Evolutionary conservation across 2,113 vertebrate species (phyloP).

Genomic region (Caranx ignobilis): DNA sequence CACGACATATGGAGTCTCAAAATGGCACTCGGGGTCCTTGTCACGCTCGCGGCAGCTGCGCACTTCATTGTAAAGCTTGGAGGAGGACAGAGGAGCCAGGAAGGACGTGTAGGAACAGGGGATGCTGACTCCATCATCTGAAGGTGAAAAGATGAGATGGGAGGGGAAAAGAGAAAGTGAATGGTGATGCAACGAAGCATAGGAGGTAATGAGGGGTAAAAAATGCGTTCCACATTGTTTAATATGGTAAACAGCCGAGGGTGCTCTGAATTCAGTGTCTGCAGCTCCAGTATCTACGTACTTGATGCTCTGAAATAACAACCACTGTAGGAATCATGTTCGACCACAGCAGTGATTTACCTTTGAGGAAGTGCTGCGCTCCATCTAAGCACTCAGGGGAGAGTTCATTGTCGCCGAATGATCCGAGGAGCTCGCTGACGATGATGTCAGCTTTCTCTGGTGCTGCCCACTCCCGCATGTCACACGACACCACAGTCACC

Average conservation of each 20-base stretch:
- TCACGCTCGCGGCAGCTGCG: conserved; percentile 91
- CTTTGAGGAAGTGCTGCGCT: conserved; percentile 93
- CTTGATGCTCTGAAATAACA: not conserved
- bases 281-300: not conserved
- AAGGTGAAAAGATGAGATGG: not conserved
- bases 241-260: not conserved
- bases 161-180: conserved; percentile 21
- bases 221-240: not conserved
- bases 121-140: conserved; percentile 92
- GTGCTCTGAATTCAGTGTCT: not conserved
- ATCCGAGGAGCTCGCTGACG: conserved; percentile 93
- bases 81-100: conserved; percentile 92
- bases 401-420: conserved; percentile 94
- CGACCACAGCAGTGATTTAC: conserved; percentile 63
- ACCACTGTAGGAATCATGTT: not conserved
- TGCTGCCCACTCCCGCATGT: conserved; percentile 93
- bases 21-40: conserved; percentile 91
- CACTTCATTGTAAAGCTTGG: conserved; percentile 96
- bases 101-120: conserved; percentile 92
- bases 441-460: conserved; percentile 94
- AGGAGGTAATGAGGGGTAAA: conserved; percentile 10
- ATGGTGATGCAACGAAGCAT: conserved; percentile 29
- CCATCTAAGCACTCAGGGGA: conserved; percentile 94
- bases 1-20: conserved; percentile 94
- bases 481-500: conserved; percentile 91